Evolutionary conservation across 2,888 invertebrate genomes (phyloP), one percentile per base, ranked within the genome.

Genomic region (Xestia rhomboidea): DNA sequence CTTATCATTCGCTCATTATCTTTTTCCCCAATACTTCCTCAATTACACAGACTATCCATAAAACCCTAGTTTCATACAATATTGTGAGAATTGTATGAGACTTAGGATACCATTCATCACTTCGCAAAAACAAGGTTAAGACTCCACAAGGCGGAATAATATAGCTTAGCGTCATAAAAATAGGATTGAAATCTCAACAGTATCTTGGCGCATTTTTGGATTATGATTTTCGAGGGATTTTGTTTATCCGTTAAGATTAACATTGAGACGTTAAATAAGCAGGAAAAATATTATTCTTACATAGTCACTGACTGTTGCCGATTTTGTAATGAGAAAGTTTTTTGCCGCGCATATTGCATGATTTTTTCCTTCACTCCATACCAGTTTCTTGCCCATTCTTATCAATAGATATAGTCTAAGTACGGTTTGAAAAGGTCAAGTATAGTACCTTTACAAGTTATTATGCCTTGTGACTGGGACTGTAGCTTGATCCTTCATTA

Each of bases 211-310:
- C 11, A 27, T 30, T 63, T 30, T 60, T 13, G 46, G 46, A 60
- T 77, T 78, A 78, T 68, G 57, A 78, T 69, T 49, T 77, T 77
- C 57, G 21, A 76, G 78, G 21, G n/a, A 60, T 34, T n/a, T 41
- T 41, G 41, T 51, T 51, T 44, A 46, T 49, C 38, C 27, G 8
- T 11, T 5, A 15, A 34, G 41, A 30, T 77, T 77, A 77, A 49
- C 49, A 18, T 24, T 76, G 41, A 76, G 64, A 51, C 30, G 8
- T 51, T 64, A 49, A 63, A 49, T 64, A 76, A 76, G 41, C 77
- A 41, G 41, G 46, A 49, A 75, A 49, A 49, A 30, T 18, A 62
- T 62, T 71, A 15, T 21, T 34, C 10, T 21, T 69, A n/a, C 13
- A 13, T 38, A 21, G 13, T n/a, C 64, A n/a, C 3, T 64, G 24